Conservation (phyloP, 1,140 invertebrate genomes). For the Cyclargus thomasi region DNA sequence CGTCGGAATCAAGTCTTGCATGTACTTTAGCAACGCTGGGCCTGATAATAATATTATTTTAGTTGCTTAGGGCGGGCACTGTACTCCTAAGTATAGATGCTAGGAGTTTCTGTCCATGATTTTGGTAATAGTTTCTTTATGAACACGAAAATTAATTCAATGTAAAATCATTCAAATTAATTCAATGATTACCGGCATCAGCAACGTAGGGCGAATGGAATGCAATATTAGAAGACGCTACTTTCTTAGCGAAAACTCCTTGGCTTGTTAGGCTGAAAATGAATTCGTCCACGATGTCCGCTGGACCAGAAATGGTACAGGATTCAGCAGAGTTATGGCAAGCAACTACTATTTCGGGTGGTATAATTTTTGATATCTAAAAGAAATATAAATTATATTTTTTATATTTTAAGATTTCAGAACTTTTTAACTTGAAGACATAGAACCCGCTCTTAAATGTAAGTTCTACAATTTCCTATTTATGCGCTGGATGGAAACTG, state of each 20-base stretch:
- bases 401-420: too few species aligned
- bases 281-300: constrained; percentile 73
- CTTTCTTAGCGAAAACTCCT: constrained; percentile 82
- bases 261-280: constrained; percentile 34
- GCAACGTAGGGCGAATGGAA: background rate
- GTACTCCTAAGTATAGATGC: too few species aligned
- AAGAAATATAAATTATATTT: constrained; percentile 27
- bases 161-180: background rate
- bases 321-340: constrained; percentile 85
- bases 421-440: too few species aligned
- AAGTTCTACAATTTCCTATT: too few species aligned
- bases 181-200: background rate
- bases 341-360: constrained; percentile 79
- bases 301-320: constrained; percentile 85
- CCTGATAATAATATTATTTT: background rate
- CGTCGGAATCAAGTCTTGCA: constrained; percentile 77
- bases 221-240: constrained; percentile 49
- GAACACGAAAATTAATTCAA: too few species aligned
- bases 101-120: too few species aligned
- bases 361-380: constrained; percentile 73
- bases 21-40: background rate
- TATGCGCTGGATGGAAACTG: too few species aligned
- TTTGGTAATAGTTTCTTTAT: too few species aligned
- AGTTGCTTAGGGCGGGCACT: too few species aligned
- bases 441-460: too few species aligned